Conservation (phyloP, 1,140 invertebrate genomes). For the Drosophila eugracilis region DNA sequence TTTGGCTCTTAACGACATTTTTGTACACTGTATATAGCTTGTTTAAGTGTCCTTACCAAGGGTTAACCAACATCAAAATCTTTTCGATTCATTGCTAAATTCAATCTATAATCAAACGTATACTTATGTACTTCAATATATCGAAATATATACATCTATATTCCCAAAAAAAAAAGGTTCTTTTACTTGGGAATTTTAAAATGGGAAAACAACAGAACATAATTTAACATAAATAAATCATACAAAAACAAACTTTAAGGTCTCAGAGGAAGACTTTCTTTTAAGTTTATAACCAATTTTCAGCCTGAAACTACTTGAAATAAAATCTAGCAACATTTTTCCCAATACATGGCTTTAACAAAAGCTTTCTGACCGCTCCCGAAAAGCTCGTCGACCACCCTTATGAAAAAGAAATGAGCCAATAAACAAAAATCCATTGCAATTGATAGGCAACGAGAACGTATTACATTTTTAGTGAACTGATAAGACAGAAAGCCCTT, state of each 20-base stretch:
- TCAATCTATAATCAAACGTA: slow-evolving; percentile 49
- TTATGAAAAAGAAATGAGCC: neutral
- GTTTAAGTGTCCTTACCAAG: slow-evolving; percentile 78
- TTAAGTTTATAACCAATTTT: too few species aligned
- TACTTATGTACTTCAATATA: slow-evolving; percentile 51
- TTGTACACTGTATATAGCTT: slow-evolving; percentile 67
- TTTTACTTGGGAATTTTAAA: neutral
- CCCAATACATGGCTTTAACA: too few species aligned
- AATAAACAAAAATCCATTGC: neutral
- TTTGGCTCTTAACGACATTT: slow-evolving; percentile 43
- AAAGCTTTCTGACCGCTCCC: too few species aligned
- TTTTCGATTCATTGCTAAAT: slow-evolving; percentile 52
- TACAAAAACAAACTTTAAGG: too few species aligned
- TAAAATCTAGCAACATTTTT: too few species aligned
- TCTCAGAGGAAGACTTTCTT: too few species aligned
- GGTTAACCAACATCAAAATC: slow-evolving; percentile 58
- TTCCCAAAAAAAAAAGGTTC: slow-evolving; percentile 7
- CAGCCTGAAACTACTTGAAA: too few species aligned
- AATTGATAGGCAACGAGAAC: neutral
- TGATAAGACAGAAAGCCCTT: neutral
- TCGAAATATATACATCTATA: slow-evolving; percentile 45
- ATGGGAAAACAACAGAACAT: neutral
- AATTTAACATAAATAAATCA: too few species aligned
- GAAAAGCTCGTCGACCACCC: too few species aligned
- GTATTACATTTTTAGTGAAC: neutral